Base-by-base conservation (phyloP, 2,113 vertebrate species). In the Crypturellus undulatus region DNA sequence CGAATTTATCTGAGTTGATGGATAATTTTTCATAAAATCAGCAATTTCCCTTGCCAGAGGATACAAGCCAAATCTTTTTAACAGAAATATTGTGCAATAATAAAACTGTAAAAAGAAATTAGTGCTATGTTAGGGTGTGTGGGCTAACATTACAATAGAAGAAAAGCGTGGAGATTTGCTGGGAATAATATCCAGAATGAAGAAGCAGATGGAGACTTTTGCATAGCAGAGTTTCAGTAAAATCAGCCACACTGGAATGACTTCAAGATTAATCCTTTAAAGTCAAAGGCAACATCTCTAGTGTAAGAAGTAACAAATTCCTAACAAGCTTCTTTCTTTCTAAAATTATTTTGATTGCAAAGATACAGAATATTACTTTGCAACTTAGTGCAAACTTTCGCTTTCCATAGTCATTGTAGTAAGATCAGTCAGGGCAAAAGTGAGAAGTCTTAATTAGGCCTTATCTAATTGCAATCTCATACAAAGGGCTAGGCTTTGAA, bases 11-110 rank as follows among this genome's bases (percentile, higher is more conserved):
- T 62, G 91, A 94, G 65, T 62, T 92, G 90, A 96, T 84, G 62
- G 87, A 94, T 93, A 95, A 94, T 96, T 92, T 95, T 96, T 95
- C 94, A 97, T 87, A 93, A 95, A 95, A 91, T 75, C 79, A 89
- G 77, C 78, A 91, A 82, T 92, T 93, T 63, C 86, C 54, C 67
- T 92, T 91, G 84, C 85, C 92, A 93, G 69, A 88, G 88, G 80
- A 90, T 95, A 79, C 38, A 92, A 91, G 91, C 82, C 91, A 92
- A 92, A 88, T 91, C 20, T 70, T 90, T 96, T 91, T 17, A 92
- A 93, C 91, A 87, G 89, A 90, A 93, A 79, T 93, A 96, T 72
- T 94, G 85, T 69, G 20, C 73, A 96, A 89, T 79, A 95, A 79
- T 83, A 89, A 94, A 92, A 93, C 79, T 69, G 56, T 84, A 75